Evolutionary conservation across 2,797 vertebrate genomes (phyloP).

Genomic region (Myotis pilosus): DNA sequence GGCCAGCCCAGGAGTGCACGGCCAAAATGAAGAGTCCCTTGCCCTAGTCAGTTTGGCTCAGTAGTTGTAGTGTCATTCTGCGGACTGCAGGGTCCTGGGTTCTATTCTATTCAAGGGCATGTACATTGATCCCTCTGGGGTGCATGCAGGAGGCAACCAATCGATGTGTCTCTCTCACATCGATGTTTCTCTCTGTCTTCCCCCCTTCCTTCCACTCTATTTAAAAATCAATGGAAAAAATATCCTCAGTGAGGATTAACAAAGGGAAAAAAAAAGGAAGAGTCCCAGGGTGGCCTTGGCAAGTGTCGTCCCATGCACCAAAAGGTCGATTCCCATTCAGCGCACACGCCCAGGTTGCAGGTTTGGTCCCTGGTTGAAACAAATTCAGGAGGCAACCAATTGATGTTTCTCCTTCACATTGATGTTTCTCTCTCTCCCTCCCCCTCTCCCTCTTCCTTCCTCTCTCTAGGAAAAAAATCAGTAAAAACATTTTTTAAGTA

Average conservation of each 20-base stretch:
- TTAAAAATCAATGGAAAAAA: no score
- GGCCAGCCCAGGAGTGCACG: neutral
- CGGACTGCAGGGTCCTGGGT: no score
- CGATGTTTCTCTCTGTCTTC: no score
- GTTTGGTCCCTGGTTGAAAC: neutral
- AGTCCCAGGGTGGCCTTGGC: neutral
- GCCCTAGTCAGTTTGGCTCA: no score
- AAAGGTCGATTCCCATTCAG: neutral
- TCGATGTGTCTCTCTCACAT: no score
- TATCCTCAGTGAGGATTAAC: no score
- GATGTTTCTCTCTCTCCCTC: neutral
- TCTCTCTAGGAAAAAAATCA: neutral
- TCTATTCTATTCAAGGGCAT: no score
- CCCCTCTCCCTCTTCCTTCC: neutral
- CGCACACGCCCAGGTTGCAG: neutral
- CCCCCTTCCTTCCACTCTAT: no score
- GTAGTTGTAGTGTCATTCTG: no score
- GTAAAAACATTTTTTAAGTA: neutral
- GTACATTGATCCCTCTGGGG: no score
- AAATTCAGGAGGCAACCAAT: neutral
- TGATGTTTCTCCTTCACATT: neutral
- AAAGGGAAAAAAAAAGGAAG: neutral
- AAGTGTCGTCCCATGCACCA: neutral
- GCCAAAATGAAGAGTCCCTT: neutral
- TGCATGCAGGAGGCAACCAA: no score